These are phyloP conservation scores for Drosophila biarmipes DNA, from an alignment of 1,140 invertebrate species.

Conservation along the genomic window DNA sequence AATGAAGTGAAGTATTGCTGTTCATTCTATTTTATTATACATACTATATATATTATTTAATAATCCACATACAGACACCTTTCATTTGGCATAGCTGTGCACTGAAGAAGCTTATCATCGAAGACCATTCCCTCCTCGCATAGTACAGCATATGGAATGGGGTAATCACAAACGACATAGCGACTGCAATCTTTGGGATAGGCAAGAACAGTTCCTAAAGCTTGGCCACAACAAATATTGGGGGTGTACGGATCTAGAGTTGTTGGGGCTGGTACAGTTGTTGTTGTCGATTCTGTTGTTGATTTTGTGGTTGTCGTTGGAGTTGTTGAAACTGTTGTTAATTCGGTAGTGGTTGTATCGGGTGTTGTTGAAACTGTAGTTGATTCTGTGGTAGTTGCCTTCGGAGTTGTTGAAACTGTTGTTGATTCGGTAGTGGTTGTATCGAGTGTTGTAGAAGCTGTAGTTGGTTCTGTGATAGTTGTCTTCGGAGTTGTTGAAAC, in stretches of 20 bases:
- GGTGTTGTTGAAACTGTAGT: constrained; percentile 12
- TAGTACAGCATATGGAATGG: constrained; percentile 30
- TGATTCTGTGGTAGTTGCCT: constrained; percentile 9
- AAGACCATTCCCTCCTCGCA: constrained; percentile 25
- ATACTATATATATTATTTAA: constrained; percentile 2
- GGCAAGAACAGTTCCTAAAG: constrained; percentile 48
- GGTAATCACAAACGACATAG: constrained; percentile 65
- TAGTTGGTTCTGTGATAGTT: constrained; percentile 17
- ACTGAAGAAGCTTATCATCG: constrained; percentile 13
- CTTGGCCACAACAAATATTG: constrained; percentile 29
- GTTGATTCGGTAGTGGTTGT: constrained; percentile 4
- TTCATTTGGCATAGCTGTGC: constrained; percentile 17
- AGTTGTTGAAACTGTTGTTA: constrained; percentile 19
- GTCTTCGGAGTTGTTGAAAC: no score
- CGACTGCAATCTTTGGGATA: constrained; percentile 60
- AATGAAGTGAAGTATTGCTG: neutral
- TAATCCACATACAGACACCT: constrained; percentile 1
- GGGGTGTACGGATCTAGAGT: constrained; percentile 40
- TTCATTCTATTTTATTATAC: neutral
- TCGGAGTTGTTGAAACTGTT: constrained; percentile 5
- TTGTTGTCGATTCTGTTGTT: constrained; percentile 18
- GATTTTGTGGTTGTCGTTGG: neutral
- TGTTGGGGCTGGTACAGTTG: neutral
- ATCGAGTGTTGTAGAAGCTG: neutral
- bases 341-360: neutral